phyloP scores from a whole-genome alignment of 2,888 invertebrate species.

The Netelia fuscicornis region DNA sequence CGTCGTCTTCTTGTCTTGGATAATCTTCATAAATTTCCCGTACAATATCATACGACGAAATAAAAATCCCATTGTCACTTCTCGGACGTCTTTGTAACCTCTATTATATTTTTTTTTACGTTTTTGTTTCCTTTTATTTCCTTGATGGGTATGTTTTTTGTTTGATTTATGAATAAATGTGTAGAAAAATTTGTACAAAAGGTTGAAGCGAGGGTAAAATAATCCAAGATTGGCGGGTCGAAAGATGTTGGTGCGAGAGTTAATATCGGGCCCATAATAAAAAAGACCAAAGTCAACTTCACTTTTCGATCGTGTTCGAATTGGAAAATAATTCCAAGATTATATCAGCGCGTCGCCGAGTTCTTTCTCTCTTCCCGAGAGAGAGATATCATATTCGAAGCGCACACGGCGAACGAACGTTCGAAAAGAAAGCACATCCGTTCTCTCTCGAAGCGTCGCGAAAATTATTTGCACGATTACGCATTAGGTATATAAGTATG shows the following conservation, averaged over 20 bases:
- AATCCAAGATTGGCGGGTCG: not conserved
- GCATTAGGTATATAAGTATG: no score
- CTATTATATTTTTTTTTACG: not conserved
- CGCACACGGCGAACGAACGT: constrained; percentile 4
- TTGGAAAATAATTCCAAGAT: no score
- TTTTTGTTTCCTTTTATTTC: no score
- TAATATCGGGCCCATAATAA: no score
- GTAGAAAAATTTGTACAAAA: constrained; percentile 19
- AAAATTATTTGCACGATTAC: constrained; percentile 20
- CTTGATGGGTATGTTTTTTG: no score
- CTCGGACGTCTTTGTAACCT: not conserved
- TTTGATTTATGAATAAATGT: not conserved
- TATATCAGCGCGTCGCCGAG: no score
- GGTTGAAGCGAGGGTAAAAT: constrained; percentile 2
- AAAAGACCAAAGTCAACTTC: no score
- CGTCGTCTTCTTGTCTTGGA: not conserved
- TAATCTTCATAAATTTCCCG: constrained; percentile 13
- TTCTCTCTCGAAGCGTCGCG: constrained; percentile 3
- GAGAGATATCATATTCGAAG: not conserved
- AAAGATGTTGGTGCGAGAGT: not conserved
- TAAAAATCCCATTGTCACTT: constrained; percentile 33
- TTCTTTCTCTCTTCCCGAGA: not conserved
- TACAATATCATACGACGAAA: constrained; percentile 40
- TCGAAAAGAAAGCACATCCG: constrained; percentile 4
- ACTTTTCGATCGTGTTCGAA: not conserved